A percentile compares a stretch with the other conserved stretches of the same genome.
These are phyloP conservation scores for Hecatera dysodea DNA, from an alignment of 2,888 invertebrate genomes.

Conservation along the genomic window DNA sequence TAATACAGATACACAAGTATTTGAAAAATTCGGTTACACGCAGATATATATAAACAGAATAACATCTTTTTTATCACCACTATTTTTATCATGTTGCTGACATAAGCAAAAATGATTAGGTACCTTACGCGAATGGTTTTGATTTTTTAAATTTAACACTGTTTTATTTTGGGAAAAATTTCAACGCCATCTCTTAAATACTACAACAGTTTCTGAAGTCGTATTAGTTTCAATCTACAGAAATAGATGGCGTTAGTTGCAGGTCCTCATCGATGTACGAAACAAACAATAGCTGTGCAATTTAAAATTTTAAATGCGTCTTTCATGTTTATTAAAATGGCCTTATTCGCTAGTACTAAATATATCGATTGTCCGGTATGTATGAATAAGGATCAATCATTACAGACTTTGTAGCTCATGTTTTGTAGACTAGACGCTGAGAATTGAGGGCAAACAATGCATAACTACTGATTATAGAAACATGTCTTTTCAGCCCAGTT, in stretches of 20 bases:
- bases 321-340: neutral
- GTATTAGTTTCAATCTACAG: neutral
- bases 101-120: no score
- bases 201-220: neutral
- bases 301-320: neutral
- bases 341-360: neutral
- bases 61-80: no score
- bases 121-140: no score
- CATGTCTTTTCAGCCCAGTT: constrained; percentile 13
- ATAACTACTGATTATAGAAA: constrained; percentile 22
- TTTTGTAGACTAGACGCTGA: constrained; percentile 9
- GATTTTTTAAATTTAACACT: no score
- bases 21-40: neutral
- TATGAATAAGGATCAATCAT: neutral
- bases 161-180: no score
- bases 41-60: neutral
- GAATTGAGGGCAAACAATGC: constrained; percentile 43
- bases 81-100: no score
- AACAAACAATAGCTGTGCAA: neutral
- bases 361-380: neutral
- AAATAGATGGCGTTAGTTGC: constrained; percentile 36
- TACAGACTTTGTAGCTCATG: neutral
- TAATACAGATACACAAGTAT: constrained; percentile 27
- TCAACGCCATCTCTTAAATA: constrained; percentile 27
- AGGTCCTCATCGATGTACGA: neutral